Base-by-base conservation (phyloP, 2,113 vertebrate genomes). In the Herpetotheres cachinnans region DNA sequence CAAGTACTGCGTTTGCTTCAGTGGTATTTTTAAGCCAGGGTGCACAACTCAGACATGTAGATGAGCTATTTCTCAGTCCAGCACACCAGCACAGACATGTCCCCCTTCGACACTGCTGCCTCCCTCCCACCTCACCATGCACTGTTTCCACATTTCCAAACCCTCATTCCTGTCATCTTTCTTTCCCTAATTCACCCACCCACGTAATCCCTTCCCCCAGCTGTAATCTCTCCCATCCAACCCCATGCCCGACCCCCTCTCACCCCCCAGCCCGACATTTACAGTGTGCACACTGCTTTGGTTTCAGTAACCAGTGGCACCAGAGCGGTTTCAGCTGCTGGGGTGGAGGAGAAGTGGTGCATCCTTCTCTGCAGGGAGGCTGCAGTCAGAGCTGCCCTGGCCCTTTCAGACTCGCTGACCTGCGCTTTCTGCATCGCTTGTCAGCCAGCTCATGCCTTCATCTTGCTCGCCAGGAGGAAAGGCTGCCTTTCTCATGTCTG, bases 91-190 rank as follows among this genome's bases (percentile, higher is more conserved):
- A 72, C 15, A 42, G 14, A 47, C 66, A 13, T 7, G 3, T 24
- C 6, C 12, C 13, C n/a, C 36, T 77, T 66, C 34, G 69, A 24
- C 1, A 1, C 0, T 27, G 22, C 16, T 2, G 1, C 34, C 36
- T 80, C 50, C n/a, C 26, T 88, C 47, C 34, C 46, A 40, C 44
- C 30, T 61, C 72, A 47, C 46, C 36, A 3, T 4, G 0, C 0
- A 1, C 22, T 14, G 24, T 42, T 84, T 38, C 38, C 2, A 4
- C 16, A 25, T 70, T 89, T 81, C 55, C 55, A 62, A 66, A 56
- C 69, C 67, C 59, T 85, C 14, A 1, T 7, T 83, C 30, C 40
- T 34, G 6, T 58, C 38, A 16, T 26, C 46, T 34, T 47, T 44
- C 63, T 78, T 61, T 56, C 36, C 49, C 69, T 63, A 34, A 25